Evolutionary conservation across 2,797 vertebrate genomes (phyloP).

Genomic region (Balearica regulorum): DNA sequence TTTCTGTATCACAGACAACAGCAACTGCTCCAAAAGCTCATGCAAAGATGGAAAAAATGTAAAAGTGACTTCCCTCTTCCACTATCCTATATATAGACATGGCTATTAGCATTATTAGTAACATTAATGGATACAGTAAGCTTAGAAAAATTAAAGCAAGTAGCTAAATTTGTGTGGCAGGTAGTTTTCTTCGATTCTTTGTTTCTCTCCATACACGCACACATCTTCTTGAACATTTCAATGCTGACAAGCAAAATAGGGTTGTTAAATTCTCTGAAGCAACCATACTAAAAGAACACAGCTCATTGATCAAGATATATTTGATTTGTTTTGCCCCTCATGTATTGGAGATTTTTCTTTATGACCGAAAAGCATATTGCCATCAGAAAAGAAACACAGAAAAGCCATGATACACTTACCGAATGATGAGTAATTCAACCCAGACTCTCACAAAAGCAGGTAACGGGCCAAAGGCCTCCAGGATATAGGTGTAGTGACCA

Average conservation of each 20-base stretch:
- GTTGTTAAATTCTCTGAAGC: neutral
- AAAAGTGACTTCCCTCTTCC: neutral
- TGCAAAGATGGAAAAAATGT: neutral
- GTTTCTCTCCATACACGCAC: fast-evolving
- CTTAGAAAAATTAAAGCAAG: neutral
- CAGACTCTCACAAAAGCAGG: constrained; percentile 92
- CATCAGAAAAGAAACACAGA: neutral
- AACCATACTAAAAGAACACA: neutral
- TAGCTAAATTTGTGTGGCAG: neutral
- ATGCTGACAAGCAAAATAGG: neutral
- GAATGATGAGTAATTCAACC: constrained; percentile 89
- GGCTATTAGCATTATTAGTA: neutral
- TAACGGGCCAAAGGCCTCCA: constrained; percentile 92
- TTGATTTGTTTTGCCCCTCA: neutral
- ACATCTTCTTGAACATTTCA: neutral
- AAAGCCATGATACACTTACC: constrained; percentile 72
- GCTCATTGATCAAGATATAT: neutral
- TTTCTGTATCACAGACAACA: neutral
- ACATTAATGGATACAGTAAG: neutral
- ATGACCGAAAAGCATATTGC: neutral
- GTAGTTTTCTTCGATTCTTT: neutral
- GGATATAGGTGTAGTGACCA: constrained; percentile 93
- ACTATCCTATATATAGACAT: neutral
- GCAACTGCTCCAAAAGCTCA: neutral
- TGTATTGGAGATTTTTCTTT: neutral